Evolutionary conservation across 2,888 invertebrate species (phyloP).

Genomic region (Brachyptera risi): DNA sequence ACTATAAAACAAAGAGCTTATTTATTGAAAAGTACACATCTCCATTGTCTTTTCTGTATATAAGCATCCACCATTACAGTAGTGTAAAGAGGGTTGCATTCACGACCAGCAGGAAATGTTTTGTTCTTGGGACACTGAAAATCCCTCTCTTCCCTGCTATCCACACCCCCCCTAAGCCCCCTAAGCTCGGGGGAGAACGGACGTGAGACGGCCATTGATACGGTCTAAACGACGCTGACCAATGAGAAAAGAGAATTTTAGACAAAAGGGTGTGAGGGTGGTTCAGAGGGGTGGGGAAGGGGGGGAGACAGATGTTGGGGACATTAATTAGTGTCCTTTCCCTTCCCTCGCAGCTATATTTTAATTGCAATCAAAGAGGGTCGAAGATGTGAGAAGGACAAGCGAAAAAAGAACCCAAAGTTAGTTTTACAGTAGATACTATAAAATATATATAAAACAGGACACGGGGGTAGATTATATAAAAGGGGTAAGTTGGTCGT

Average conservation of each 20-base stretch:
- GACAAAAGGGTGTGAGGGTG: slow-evolving; percentile 5
- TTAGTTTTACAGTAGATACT: background rate
- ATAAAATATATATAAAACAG: too few relatives aligned
- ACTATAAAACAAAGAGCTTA: background rate
- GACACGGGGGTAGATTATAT: background rate
- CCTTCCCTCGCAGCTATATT: background rate
- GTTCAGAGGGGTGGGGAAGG: background rate
- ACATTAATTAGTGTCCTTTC: slow-evolving; percentile 9
- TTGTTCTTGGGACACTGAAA: background rate
- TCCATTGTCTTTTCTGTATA: background rate
- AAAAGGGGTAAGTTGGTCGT: slow-evolving; percentile 7
- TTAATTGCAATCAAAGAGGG: slow-evolving; percentile 22
- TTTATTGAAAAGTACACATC: background rate
- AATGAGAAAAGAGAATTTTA: slow-evolving; percentile 17
- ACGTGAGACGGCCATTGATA: slow-evolving; percentile 17
- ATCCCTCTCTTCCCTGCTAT: background rate
- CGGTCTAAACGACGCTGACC: slow-evolving; percentile 5
- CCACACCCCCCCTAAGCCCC: background rate
- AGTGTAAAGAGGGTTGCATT: slow-evolving; percentile 2
- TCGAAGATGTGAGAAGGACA: background rate
- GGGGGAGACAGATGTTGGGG: slow-evolving; percentile 11
- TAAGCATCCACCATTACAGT: slow-evolving; percentile 10
- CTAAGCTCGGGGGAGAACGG: background rate
- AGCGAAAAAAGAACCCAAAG: background rate
- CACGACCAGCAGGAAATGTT: slow-evolving; percentile 8